Evolutionary conservation across 2,113 vertebrate genomes (phyloP), one percentile per base, ranked within the genome.

Genomic region (Megaleporinus macrocephalus): DNA sequence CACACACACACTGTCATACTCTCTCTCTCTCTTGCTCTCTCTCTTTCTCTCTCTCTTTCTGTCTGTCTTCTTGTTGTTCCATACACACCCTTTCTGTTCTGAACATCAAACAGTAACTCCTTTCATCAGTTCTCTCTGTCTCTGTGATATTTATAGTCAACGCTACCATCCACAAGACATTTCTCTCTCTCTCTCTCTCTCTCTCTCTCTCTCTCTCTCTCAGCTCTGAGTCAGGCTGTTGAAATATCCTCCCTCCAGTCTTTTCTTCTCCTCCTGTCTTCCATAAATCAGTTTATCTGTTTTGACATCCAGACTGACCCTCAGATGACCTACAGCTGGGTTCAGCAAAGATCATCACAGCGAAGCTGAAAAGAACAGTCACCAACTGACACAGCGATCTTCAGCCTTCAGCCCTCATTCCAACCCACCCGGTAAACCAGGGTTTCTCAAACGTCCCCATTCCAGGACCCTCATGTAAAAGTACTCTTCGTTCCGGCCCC

Each of bases 131-230:
- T 4, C n/a, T 66, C 49, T 41, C 7, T 2, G 30, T 66, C 53
- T 20, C 59, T 53, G 18, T 70, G 30, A 4, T 69, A 51, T 79
- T 79, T 79, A 79, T 63, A 77, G 62, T 66, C 75, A 77, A 63
- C 61, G 65, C 4, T 29, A 63, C n/a, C 2, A 5, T 66, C 18
- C 26, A 66, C 10, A 30, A 77, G 36, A 51, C n/a, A 12, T 36
- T 7, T 36, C 36, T 36, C 36, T 36, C 36, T 36, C 36, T 36
- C 36, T 36, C 36, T 36, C 36, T 36, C 36, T 36, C 36, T 36
- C 36, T 36, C 36, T 36, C 36, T 36, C 36, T 36, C 36, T 36
- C 36, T 36, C 36, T 36, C 36, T 36, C 36, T 36, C 36, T 70
- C 33, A 30, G 62, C 15, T 70, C 9, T 44, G 33, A 14, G 22